These are phyloP conservation scores for Engraulis encrasicolus DNA, from an alignment of 2,113 vertebrate species.

Conservation along the genomic window DNA sequence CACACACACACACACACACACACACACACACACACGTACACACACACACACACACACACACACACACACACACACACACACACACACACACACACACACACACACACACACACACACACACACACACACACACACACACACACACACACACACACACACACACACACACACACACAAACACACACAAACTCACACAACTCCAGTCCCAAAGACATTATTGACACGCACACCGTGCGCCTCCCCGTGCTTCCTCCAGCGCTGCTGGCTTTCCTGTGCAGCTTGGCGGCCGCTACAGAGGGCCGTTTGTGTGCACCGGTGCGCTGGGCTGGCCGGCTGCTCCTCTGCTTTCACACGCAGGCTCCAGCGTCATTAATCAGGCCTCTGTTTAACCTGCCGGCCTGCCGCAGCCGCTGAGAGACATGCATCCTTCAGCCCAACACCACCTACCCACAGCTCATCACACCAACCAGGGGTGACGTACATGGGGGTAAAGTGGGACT, in stretches of 20 bases:
- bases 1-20: too few relatives aligned
- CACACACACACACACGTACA: too few relatives aligned
- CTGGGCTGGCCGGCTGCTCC: background rate
- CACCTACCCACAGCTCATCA: too few relatives aligned
- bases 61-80: too few relatives aligned
- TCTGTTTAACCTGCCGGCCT: constrained; percentile 33
- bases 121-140: too few relatives aligned
- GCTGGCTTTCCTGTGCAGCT: background rate
- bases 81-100: too few relatives aligned
- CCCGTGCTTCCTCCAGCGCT: background rate
- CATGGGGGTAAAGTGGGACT: too few relatives aligned
- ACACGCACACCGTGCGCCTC: too few relatives aligned
- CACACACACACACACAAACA: background rate
- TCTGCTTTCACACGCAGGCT: constrained; percentile 12
- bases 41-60: too few relatives aligned
- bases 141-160: constrained; percentile 1
- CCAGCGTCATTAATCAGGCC: background rate
- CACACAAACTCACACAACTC: background rate
- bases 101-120: too few relatives aligned
- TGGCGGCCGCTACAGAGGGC: background rate
- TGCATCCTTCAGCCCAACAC: background rate
- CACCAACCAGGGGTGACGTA: too few relatives aligned
- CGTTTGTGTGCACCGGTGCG: background rate
- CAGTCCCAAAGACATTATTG: too few relatives aligned
- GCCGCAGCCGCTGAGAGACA: background rate